A percentile compares a stretch with the other conserved stretches of the same genome.
These are phyloP conservation scores for Redunca redunca DNA, from an alignment of 2,113 vertebrate species.

Conservation along the genomic window DNA sequence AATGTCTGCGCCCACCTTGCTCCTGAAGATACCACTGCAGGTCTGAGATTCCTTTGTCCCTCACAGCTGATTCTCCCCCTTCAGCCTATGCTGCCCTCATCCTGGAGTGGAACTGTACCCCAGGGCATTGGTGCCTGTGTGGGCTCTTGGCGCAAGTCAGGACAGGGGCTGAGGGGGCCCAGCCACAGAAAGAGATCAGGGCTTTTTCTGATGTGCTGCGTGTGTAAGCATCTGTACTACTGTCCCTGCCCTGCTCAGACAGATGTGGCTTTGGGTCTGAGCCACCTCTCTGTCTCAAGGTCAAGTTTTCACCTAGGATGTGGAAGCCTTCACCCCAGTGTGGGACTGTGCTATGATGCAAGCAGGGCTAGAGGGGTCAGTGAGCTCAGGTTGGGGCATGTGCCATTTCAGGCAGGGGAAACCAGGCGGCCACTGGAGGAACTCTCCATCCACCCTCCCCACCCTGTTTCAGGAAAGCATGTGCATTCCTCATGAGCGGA, in stretches of 20 bases:
- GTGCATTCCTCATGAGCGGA: neutral
- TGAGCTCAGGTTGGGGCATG: accelerated
- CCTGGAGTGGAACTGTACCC: neutral
- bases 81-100: neutral
- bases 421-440: neutral
- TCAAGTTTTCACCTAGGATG: neutral
- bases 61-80: neutral
- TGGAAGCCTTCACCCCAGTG: neutral
- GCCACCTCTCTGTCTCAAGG: neutral
- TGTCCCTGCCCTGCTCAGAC: neutral
- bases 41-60: neutral
- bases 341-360: neutral
- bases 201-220: neutral
- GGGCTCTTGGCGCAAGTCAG: neutral
- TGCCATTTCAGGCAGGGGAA: neutral
- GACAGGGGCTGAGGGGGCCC: neutral
- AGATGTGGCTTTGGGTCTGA: neutral
- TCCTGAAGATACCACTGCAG: neutral
- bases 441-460: neutral
- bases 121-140: neutral
- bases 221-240: neutral
- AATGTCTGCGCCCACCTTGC: neutral
- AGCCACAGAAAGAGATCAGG: neutral
- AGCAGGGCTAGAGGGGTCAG: neutral
- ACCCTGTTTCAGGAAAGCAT: neutral